Conservation (phyloP, 2,888 invertebrate species). For the Rotaria macrura region DNA sequence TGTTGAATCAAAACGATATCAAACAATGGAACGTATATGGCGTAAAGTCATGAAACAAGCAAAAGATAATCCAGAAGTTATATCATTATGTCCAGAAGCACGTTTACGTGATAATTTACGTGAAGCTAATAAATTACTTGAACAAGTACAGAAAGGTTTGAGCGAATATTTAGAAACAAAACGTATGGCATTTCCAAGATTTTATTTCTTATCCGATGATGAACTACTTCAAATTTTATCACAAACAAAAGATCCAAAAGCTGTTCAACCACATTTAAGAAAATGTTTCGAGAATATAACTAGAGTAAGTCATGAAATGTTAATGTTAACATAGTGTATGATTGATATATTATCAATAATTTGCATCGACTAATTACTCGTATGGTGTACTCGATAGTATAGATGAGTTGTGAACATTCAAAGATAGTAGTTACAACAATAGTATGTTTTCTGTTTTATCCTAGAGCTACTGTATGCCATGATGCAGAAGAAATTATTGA, state of each 20-base stretch:
- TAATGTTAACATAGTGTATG: not conserved
- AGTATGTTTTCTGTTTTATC: too few relatives aligned
- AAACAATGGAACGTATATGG: slow-evolving; percentile 51
- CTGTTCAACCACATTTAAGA: slow-evolving; percentile 58
- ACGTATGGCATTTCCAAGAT: slow-evolving; percentile 53
- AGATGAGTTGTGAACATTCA: too few relatives aligned
- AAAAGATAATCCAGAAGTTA: slow-evolving; percentile 60
- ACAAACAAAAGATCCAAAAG: slow-evolving; percentile 51
- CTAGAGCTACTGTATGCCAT: too few relatives aligned
- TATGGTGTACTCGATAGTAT: too few relatives aligned
- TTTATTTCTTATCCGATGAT: slow-evolving; percentile 52
- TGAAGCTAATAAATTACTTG: slow-evolving; percentile 58
- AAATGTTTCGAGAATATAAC: slow-evolving; percentile 73
- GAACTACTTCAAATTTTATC: slow-evolving; percentile 51
- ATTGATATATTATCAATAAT: not conserved
- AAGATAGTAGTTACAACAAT: too few relatives aligned
- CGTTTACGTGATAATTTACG: slow-evolving; percentile 60
- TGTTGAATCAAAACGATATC: slow-evolving; percentile 49
- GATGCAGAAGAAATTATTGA: too few relatives aligned
- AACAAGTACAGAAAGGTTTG: slow-evolving; percentile 51
- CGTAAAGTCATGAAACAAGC: slow-evolving; percentile 58
- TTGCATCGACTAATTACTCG: not conserved
- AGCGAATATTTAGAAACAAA: slow-evolving; percentile 51
- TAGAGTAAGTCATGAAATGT: slow-evolving; percentile 50
- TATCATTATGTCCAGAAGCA: slow-evolving; percentile 39